phyloP scores from a whole-genome alignment of 2,113 vertebrate genomes.

The Pardalotus punctatus region DNA sequence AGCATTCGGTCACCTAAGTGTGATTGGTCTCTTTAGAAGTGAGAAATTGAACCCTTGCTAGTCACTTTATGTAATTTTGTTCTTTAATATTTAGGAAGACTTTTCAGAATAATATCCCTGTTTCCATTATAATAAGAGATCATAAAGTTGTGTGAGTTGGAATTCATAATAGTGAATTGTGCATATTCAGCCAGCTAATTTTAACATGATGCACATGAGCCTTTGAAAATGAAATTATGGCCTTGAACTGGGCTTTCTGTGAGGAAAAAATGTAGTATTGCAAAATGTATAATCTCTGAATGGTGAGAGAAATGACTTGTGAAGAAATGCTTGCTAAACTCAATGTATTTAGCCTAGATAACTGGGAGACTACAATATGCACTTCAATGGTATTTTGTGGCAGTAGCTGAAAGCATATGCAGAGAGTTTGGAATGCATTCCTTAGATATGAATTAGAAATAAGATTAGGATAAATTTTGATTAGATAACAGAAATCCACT shows the following conservation, averaged over 20 bases:
- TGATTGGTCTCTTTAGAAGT: background rate
- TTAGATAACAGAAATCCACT: slow-evolving; percentile 14
- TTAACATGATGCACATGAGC: background rate
- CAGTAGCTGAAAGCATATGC: slow-evolving; percentile 4
- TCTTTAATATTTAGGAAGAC: background rate
- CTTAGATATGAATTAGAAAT: slow-evolving; percentile 51
- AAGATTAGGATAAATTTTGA: slow-evolving; percentile 27
- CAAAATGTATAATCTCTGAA: slow-evolving; percentile 37
- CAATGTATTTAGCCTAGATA: slow-evolving; percentile 39
- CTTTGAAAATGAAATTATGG: slow-evolving; percentile 27
- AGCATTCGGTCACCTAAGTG: background rate
- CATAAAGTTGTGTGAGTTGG: background rate
- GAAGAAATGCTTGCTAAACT: slow-evolving; percentile 21
- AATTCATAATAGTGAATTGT: background rate
- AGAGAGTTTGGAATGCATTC: slow-evolving; percentile 41
- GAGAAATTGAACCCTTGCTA: background rate
- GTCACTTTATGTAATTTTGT: background rate
- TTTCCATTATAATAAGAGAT: background rate
- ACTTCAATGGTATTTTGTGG: slow-evolving; percentile 1
- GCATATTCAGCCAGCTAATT: background rate
- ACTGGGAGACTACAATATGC: background rate
- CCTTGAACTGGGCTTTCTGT: slow-evolving; percentile 21
- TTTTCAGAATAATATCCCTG: background rate
- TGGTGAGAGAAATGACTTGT: background rate
- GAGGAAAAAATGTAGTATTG: slow-evolving; percentile 1